These are phyloP conservation scores for Ormyrus pomaceus DNA, from an alignment of 2,888 invertebrate genomes.

Conservation along the genomic window DNA sequence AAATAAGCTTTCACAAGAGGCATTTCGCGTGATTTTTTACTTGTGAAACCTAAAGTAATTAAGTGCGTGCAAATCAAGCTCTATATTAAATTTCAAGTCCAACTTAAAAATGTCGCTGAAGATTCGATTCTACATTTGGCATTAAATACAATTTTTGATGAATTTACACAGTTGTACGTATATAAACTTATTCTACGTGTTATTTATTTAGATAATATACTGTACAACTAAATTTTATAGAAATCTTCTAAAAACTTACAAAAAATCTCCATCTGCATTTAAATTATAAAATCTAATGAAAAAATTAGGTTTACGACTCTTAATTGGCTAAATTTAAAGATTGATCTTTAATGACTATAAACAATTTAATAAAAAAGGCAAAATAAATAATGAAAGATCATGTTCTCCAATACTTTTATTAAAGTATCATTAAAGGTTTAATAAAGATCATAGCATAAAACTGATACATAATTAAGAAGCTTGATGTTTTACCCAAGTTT, in stretches of 20 bases:
- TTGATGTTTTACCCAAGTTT: no score
- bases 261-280: not conserved
- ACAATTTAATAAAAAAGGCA: no score
- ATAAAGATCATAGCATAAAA: no score
- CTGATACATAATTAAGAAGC: no score
- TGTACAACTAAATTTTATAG: slow-evolving; percentile 20
- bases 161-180: slow-evolving; percentile 23
- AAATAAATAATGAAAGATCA: no score
- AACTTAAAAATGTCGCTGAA: slow-evolving; percentile 26
- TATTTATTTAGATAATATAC: slow-evolving; percentile 1
- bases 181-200: slow-evolving; percentile 12
- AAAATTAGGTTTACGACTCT: no score
- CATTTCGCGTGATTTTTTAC: slow-evolving; percentile 40
- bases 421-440: no score
- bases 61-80: slow-evolving; percentile 31
- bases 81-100: slow-evolving; percentile 14
- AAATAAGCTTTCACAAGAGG: slow-evolving; percentile 40
- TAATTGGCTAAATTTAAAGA: no score
- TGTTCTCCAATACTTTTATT: no score
- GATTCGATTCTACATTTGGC: slow-evolving; percentile 49
- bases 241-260: slow-evolving; percentile 11
- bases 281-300: no score
- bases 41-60: slow-evolving; percentile 40
- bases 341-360: no score
- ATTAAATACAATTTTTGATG: slow-evolving; percentile 20